Conservation (phyloP, 2,797 vertebrate species). For the Phrynocephalus guinanensis region DNA sequence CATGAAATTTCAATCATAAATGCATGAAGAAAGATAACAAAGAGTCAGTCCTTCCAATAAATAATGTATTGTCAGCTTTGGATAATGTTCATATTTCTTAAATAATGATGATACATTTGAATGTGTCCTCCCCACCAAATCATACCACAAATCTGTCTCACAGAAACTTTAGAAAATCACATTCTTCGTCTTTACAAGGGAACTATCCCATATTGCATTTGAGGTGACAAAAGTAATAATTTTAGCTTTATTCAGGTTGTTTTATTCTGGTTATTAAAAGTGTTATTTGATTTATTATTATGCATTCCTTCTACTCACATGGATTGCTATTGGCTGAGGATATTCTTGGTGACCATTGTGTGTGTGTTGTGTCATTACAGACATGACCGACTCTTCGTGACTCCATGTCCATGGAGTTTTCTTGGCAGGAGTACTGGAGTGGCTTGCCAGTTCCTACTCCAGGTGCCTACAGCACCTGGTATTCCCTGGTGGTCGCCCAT, state of each 20-base stretch:
- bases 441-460: no score
- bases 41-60: background rate
- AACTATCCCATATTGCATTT: background rate
- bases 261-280: background rate
- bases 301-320: constrained; percentile 21
- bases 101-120: background rate
- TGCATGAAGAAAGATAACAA: background rate
- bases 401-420: no score
- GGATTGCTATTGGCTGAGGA: background rate
- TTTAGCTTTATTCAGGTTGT: background rate
- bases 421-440: no score
- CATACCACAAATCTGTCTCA: background rate
- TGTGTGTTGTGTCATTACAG: no score
- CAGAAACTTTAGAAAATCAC: background rate
- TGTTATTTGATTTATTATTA: constrained; percentile 18
- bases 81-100: background rate
- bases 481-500: no score
- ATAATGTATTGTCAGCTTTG: background rate
- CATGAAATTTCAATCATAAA: background rate
- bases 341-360: background rate
- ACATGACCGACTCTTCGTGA: no score
- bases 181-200: background rate
- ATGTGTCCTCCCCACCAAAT: no score
- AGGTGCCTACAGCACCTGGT: no score
- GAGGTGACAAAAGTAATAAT: background rate